A percentile compares a stretch with the other conserved stretches of the same genome.
These are phyloP conservation scores for Microcebus jonahi DNA, from an alignment of 2,113 vertebrate species.

Conservation along the genomic window DNA sequence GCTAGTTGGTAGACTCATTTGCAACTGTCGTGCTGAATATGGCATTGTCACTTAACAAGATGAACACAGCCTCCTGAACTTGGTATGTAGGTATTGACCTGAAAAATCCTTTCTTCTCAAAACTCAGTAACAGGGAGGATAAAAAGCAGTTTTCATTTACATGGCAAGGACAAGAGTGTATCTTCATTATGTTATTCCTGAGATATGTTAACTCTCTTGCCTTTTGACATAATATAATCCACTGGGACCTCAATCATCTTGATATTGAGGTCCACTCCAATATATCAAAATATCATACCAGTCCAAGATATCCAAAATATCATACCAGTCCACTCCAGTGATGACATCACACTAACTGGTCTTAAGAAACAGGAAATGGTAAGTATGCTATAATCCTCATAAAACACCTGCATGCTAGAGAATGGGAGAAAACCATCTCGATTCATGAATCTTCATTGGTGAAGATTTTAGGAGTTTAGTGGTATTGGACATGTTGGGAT, in stretches of 20 bases:
- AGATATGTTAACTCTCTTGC: neutral
- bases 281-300: neutral
- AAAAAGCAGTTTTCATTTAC: neutral
- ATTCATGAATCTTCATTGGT: neutral
- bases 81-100: neutral
- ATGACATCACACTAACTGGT: neutral
- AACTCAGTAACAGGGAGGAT: neutral
- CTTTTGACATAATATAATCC: neutral
- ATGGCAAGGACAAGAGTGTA: neutral
- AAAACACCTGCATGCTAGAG: neutral
- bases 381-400: too few species aligned
- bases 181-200: neutral
- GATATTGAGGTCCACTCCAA: too few species aligned
- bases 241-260: neutral
- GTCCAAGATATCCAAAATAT: neutral
- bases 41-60: neutral
- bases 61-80: neutral
- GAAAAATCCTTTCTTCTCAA: neutral
- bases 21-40: neutral
- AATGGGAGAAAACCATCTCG: neutral
- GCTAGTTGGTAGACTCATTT: neutral
- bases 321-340: neutral
- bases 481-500: neutral
- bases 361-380: neutral
- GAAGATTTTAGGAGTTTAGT: neutral